phyloP scores from a whole-genome alignment of 1,140 invertebrate genomes.

The Papilio helenus region DNA sequence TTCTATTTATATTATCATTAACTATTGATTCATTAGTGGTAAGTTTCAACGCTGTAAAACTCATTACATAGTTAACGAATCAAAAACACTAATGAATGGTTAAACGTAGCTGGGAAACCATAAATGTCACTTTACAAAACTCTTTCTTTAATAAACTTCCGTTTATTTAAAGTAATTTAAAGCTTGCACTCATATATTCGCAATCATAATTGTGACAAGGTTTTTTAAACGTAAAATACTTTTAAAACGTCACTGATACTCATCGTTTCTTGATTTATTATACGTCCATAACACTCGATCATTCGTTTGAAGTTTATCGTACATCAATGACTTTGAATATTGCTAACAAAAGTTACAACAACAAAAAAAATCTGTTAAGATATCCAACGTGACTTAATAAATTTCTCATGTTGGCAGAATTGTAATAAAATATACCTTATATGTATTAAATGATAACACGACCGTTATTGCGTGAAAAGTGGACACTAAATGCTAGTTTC shows the following conservation, averaged over 20 bases:
- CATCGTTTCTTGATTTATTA: constrained; percentile 3
- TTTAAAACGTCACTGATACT: constrained; percentile 12
- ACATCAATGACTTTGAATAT: background rate
- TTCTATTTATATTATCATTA: too few relatives aligned
- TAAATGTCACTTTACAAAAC: too few relatives aligned
- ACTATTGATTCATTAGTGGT: too few relatives aligned
- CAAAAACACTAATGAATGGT: too few relatives aligned
- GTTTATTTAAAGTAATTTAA: background rate
- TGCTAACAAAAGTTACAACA: background rate
- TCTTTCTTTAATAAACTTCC: too few relatives aligned
- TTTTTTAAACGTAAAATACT: background rate
- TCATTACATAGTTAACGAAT: too few relatives aligned
- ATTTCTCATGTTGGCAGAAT: constrained; percentile 13
- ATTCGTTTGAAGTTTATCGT: background rate
- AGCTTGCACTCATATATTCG: background rate
- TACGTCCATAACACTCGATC: constrained; percentile 1
- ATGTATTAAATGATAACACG: constrained; percentile 15
- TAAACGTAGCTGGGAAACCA: too few relatives aligned
- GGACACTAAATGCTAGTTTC: background rate
- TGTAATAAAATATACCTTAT: constrained; percentile 13
- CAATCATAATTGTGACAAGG: background rate
- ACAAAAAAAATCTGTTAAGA: constrained; percentile 13
- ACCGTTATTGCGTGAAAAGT: background rate
- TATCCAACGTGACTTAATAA: background rate
- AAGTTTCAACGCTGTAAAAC: too few relatives aligned